Conservation (phyloP, 30 jellyfish, hydroid and myxozoan species). For the Chrysaora quinquecirrha region DNA sequence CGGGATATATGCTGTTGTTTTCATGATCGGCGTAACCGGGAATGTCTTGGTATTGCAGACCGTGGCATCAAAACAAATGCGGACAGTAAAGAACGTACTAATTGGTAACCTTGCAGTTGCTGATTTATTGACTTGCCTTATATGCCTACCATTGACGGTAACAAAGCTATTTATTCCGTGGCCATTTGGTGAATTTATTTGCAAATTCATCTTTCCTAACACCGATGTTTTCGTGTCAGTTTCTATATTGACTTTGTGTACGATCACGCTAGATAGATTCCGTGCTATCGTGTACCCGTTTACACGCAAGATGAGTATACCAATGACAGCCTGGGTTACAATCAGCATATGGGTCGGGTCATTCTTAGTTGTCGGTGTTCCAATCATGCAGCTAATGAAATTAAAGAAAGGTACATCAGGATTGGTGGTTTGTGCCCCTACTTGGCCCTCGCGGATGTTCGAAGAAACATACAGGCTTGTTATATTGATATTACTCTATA, state of each 20-base stretch:
- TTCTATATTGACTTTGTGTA: slow-evolving; percentile 80
- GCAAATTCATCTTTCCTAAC: slow-evolving; percentile 79
- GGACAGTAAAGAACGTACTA: slow-evolving; percentile 73
- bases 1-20: slow-evolving; percentile 35
- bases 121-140: slow-evolving; percentile 64
- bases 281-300: slow-evolving; percentile 94
- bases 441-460: background rate
- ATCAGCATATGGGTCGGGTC: slow-evolving; percentile 80
- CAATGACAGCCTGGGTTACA: slow-evolving; percentile 31
- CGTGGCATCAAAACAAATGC: slow-evolving; percentile 79
- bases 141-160: slow-evolving; percentile 76
- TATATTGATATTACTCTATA: background rate
- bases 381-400: slow-evolving; percentile 54
- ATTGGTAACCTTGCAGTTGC: slow-evolving; percentile 93
- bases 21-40: slow-evolving; percentile 87
- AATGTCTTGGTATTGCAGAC: slow-evolving; percentile 77
- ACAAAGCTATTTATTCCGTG: slow-evolving; percentile 66
- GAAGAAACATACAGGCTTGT: background rate
- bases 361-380: slow-evolving; percentile 74
- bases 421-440: background rate
- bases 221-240: slow-evolving; percentile 88
- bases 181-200: slow-evolving; percentile 92
- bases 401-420: slow-evolving; percentile 49
- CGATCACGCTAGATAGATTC: slow-evolving; percentile 83
- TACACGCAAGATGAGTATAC: slow-evolving; percentile 63